Percentiles rank a stretch among this genome's conserved stretches.
phyloP scores from a whole-genome alignment of 2,113 vertebrate genomes.

The Scartelaos histophorus region DNA sequence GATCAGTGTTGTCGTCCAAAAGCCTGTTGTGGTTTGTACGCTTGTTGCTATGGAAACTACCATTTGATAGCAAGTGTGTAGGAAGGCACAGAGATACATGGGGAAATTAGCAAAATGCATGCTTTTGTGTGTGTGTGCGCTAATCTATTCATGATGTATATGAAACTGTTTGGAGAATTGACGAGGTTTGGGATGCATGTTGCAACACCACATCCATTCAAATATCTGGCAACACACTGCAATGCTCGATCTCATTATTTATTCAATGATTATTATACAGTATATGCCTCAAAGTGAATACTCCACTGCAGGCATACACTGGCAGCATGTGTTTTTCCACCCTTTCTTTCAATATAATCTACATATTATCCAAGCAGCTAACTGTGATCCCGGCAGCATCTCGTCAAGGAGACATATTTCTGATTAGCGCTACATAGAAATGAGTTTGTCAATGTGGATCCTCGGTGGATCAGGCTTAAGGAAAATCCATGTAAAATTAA shows the following conservation, averaged over 20 bases:
- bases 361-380: background rate
- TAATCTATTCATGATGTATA: slow-evolving; percentile 59
- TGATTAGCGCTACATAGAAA: slow-evolving; percentile 1
- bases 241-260: slow-evolving; percentile 40
- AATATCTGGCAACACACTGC: slow-evolving; percentile 23
- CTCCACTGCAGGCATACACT: slow-evolving; percentile 10
- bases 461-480: background rate
- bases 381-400: background rate
- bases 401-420: background rate
- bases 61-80: slow-evolving; percentile 80
- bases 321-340: slow-evolving; percentile 2
- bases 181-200: slow-evolving; percentile 20
- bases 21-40: slow-evolving; percentile 78
- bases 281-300: slow-evolving; percentile 45
- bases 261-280: slow-evolving; percentile 42
- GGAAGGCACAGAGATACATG: slow-evolving; percentile 72
- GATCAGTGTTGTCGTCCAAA: slow-evolving; percentile 75
- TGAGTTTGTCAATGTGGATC: background rate
- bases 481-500: slow-evolving; percentile 1
- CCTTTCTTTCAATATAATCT: background rate
- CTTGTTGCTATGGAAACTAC: slow-evolving; percentile 80
- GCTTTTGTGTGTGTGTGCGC: slow-evolving; percentile 53
- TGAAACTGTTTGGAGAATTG: slow-evolving; percentile 36
- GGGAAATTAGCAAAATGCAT: slow-evolving; percentile 69
- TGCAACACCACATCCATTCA: slow-evolving; percentile 44